Evolutionary conservation across 2,888 invertebrate species (phyloP).

Genomic region (Trissoscelio sp.): DNA sequence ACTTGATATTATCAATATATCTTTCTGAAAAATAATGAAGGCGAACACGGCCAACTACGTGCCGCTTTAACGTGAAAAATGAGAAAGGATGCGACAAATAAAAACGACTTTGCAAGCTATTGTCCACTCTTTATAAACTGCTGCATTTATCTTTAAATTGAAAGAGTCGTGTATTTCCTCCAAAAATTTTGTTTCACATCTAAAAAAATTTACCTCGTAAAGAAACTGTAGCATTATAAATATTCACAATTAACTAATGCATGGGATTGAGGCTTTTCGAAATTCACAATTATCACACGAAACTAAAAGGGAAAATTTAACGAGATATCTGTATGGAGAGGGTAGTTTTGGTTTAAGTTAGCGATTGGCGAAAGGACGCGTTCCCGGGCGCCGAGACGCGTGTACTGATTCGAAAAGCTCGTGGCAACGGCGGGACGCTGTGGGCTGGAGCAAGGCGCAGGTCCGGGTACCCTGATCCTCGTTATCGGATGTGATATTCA

Average conservation of each 20-base stretch:
- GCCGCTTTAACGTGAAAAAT: slow-evolving; percentile 60
- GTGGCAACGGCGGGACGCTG: slow-evolving; percentile 63
- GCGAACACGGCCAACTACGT: slow-evolving; percentile 28
- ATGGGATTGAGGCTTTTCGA: slow-evolving; percentile 30
- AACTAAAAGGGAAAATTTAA: slow-evolving; percentile 1
- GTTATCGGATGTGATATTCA: slow-evolving; percentile 65
- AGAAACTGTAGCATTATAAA: slow-evolving; percentile 64
- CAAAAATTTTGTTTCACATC: too few species aligned
- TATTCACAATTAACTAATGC: slow-evolving; percentile 47
- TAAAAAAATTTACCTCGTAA: slow-evolving; percentile 60
- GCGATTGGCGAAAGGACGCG: slow-evolving; percentile 73
- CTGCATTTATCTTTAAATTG: slow-evolving; percentile 64
- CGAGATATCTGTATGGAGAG: too few species aligned
- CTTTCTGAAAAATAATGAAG: slow-evolving; percentile 24
- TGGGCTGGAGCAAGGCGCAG: slow-evolving; percentile 51
- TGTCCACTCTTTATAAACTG: slow-evolving; percentile 62
- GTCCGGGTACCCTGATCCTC: slow-evolving; percentile 63
- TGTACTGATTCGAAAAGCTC: slow-evolving; percentile 71
- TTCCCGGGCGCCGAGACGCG: slow-evolving; percentile 82
- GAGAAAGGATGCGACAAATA: slow-evolving; percentile 57
- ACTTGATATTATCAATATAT: slow-evolving; percentile 22
- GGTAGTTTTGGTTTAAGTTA: too few species aligned
- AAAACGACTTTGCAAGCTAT: slow-evolving; percentile 55
- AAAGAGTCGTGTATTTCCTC: slow-evolving; percentile 62
- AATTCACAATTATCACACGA: slow-evolving; percentile 33